Conservation (phyloP, 2,888 invertebrate species). For the Cheilosia soror region DNA sequence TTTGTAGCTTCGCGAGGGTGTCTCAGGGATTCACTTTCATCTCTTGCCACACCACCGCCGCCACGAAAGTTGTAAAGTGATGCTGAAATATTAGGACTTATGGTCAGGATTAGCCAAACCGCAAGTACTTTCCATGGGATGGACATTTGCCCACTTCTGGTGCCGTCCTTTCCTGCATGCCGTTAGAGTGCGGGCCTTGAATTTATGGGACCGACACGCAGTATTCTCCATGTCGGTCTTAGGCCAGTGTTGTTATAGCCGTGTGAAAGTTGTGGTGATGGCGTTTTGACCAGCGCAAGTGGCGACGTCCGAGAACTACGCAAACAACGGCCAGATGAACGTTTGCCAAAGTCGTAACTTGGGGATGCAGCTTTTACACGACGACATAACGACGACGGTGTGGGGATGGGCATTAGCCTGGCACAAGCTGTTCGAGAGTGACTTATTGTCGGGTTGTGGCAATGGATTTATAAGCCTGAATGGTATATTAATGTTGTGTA, state of each 20-base stretch:
- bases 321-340: conserved; percentile 57
- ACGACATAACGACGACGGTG: neutral
- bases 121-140: conserved; percentile 59
- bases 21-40: conserved; percentile 64
- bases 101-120: conserved; percentile 70
- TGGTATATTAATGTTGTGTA: conserved; percentile 29
- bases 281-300: conserved; percentile 31
- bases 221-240: conserved; percentile 35
- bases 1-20: conserved; percentile 49
- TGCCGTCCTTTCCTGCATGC: neutral
- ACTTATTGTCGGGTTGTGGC: conserved; percentile 47
- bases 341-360: conserved; percentile 63
- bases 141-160: conserved; percentile 41
- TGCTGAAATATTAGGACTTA: conserved; percentile 74
- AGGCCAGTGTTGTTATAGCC: conserved; percentile 46
- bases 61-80: conserved; percentile 71
- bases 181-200: conserved; percentile 13
- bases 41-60: conserved; percentile 13
- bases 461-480: conserved; percentile 42
- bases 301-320: conserved; percentile 16
- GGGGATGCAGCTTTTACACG: conserved; percentile 48
- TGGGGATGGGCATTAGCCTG: neutral
- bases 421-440: conserved; percentile 38
- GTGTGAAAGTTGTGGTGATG: conserved; percentile 32
- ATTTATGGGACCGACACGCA: conserved; percentile 59